Evolutionary conservation across 35 echinoderm and acorn worm species (phyloP), one percentile per base, ranked within the genome.

Genomic region (Apostichopus japonicus): DNA sequence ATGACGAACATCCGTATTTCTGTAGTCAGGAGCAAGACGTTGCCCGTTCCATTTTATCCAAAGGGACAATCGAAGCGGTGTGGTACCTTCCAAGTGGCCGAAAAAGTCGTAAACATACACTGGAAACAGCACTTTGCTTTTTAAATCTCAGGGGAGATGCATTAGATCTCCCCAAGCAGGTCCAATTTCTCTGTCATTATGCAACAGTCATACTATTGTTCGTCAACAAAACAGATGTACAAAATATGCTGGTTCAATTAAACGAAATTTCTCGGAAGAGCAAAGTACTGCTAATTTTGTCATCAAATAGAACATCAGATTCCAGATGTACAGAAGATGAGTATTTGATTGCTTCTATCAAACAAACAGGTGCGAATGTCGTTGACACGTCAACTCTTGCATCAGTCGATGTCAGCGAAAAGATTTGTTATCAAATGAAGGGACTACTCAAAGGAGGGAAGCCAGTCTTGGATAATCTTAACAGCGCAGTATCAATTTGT

Each of bases 1-100:
- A 88, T 88, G 86, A 88, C 24, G 19, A 21, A 0, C 86, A 88
- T 72, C 59, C 86, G 6, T 88, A 88, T 4, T 88, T 88, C 63
- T 44, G 24, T 24, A 88, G 33, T 44, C 33, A 44, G n/a, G 86
- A 87, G 22, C 86, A 87, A 1, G 86, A 87, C 22, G 11, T 17
- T 58, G 23, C 24, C 8, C 56, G 4, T 23, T 87, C 86, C 16
- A 23, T 24, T 9, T 24, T 62, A 22, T 87, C 86, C 10, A 65
- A 61, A 24, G 86, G 86, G 11, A 88, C 86, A 56, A 6, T 88
- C 5, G 86, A 88, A 53, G 86, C 86, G 44, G 58, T 73, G 23
- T 88, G 86, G 86, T 73, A 71, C 16, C 58, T 73, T 13, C 86
- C 86, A 19, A 51, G 24, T 15, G 62, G 22, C 1, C 24, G 33